These are phyloP conservation scores for Carterocephalus palaemon DNA, from an alignment of 2,888 invertebrate species.

Conservation along the genomic window DNA sequence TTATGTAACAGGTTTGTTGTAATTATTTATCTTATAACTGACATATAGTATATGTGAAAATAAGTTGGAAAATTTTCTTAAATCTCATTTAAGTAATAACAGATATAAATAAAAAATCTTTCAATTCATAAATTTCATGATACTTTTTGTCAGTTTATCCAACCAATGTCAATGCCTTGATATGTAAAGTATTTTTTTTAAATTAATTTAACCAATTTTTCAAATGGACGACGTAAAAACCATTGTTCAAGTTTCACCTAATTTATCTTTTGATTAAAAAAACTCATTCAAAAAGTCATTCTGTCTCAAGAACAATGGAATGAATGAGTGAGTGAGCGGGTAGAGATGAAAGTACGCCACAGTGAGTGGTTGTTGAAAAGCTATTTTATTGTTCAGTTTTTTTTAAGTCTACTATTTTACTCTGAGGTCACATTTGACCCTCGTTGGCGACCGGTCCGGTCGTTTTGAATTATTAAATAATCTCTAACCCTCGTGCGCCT, in stretches of 20 bases:
- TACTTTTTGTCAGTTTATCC: neutral
- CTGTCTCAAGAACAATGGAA: slow-evolving; percentile 11
- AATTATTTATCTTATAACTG: slow-evolving; percentile 7
- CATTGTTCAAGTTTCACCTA: slow-evolving; percentile 8
- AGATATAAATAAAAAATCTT: too few species aligned
- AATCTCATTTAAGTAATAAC: too few species aligned
- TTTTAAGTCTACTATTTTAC: too few species aligned
- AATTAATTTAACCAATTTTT: neutral
- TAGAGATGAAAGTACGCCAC: slow-evolving; percentile 16
- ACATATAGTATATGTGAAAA: slow-evolving; percentile 8
- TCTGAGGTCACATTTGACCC: too few species aligned
- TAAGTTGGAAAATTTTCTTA: slow-evolving; percentile 1
- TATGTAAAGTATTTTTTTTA: too few species aligned
- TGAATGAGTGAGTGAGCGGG: slow-evolving; percentile 16
- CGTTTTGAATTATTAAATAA: too few species aligned
- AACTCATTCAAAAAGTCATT: too few species aligned
- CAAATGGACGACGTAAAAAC: neutral
- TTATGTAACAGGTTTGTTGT: slow-evolving; percentile 43
- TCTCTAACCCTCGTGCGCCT: too few species aligned
- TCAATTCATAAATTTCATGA: neutral
- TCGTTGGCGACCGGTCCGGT: too few species aligned
- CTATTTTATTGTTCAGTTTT: too few species aligned
- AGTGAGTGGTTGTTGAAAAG: too few species aligned
- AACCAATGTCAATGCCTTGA: slow-evolving; percentile 8
- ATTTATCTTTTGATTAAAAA: slow-evolving; percentile 21